Conservation (phyloP, 1,140 invertebrate species). For the Argopecten irradians region DNA sequence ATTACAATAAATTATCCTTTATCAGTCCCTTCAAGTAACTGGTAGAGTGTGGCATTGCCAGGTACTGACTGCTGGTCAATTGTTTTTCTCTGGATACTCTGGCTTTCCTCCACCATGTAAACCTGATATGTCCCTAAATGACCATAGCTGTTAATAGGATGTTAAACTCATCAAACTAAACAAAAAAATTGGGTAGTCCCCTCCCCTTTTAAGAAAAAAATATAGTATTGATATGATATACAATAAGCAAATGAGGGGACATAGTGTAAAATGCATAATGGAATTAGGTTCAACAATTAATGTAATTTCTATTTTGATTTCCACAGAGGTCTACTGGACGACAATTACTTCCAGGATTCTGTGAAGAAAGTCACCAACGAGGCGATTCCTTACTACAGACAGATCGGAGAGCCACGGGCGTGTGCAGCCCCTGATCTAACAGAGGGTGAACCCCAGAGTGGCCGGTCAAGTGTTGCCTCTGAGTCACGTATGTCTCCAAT, state of each 20-base stretch:
- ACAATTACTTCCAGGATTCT: conserved; percentile 70
- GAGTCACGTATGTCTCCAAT: neutral
- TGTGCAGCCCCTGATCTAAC: neutral
- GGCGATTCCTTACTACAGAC: conserved; percentile 72
- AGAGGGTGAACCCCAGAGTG: neutral
- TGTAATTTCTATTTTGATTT: conserved; percentile 27
- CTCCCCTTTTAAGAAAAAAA: too few species aligned
- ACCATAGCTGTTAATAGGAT: too few species aligned
- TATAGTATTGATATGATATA: too few species aligned
- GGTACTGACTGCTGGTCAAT: too few species aligned
- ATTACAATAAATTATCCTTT: neutral
- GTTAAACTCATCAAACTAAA: too few species aligned
- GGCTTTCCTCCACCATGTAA: too few species aligned
- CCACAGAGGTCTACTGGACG: conserved; percentile 73
- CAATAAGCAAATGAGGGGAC: too few species aligned
- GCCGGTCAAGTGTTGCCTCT: conserved; percentile 21
- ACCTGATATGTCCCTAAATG: too few species aligned
- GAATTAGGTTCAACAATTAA: conserved; percentile 4
- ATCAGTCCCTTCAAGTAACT: neutral
- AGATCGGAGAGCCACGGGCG: conserved; percentile 60
- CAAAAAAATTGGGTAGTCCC: too few species aligned
- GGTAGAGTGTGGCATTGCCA: too few species aligned
- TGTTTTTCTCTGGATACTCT: too few species aligned
- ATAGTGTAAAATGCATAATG: neutral
- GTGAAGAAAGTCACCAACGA: conserved; percentile 71